Evolutionary conservation across 2,888 invertebrate species (phyloP).

Genomic region (Drosophila limbata): DNA sequence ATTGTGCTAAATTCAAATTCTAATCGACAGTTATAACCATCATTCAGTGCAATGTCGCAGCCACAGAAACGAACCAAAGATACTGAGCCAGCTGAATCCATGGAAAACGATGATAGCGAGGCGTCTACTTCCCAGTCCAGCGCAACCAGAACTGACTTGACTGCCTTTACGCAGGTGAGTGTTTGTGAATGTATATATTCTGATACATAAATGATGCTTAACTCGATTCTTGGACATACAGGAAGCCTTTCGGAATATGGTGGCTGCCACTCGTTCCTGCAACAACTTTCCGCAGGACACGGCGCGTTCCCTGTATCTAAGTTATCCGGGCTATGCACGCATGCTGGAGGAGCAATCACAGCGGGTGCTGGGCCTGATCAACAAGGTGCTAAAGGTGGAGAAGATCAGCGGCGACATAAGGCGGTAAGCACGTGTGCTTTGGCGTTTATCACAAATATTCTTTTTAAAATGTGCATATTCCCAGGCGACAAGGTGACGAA

Average conservation of each 20-base stretch:
- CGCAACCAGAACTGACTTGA: constrained; percentile 37
- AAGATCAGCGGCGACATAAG: constrained; percentile 86
- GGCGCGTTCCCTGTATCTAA: constrained; percentile 91
- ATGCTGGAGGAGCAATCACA: constrained; percentile 88
- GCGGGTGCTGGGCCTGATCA: constrained; percentile 88
- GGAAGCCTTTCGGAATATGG: constrained; percentile 88
- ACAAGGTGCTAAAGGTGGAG: constrained; percentile 87
- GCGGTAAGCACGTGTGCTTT: constrained; percentile 70
- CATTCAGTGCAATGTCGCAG: constrained; percentile 50
- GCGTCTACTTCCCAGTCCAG: constrained; percentile 40
- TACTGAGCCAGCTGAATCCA: constrained; percentile 12
- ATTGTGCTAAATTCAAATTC: constrained; percentile 8
- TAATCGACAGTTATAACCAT: neutral
- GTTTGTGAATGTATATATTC: too few species aligned
- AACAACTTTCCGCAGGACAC: constrained; percentile 90
- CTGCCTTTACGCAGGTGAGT: constrained; percentile 80
- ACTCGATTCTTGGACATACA: constrained; percentile 29
- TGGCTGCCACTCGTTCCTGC: constrained; percentile 89
- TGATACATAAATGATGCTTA: neutral
- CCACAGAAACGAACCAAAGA: constrained; percentile 46
- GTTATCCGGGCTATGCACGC: constrained; percentile 91
- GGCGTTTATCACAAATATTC: neutral
- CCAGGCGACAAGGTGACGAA: constrained; percentile 87
- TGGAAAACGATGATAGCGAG: neutral
- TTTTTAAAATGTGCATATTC: neutral